These are phyloP conservation scores for Girardia tigrina DNA, from an alignment of 2,888 invertebrate species.

Conservation along the genomic window DNA sequence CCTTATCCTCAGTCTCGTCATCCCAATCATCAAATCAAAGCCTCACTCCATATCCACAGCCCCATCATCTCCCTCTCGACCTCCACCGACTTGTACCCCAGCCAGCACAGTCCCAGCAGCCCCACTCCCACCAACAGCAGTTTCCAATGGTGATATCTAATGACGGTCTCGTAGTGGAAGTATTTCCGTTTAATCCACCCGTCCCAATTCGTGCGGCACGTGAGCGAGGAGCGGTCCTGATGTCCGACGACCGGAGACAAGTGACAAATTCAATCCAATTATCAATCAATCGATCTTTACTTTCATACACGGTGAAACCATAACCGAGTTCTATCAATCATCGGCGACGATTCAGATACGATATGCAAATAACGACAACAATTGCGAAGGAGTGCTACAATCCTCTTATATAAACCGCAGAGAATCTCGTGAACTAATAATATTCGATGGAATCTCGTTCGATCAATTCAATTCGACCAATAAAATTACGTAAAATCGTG, in stretches of 20 bases:
- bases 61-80: not conserved
- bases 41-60: not conserved
- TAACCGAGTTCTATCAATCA: not conserved
- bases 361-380: not conserved
- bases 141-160: not conserved
- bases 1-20: no score
- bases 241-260: not conserved
- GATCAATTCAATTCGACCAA: not conserved
- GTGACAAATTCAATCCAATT: not conserved
- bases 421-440: not conserved
- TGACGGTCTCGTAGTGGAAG: not conserved
- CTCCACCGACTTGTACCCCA: not conserved
- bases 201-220: not conserved
- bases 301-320: not conserved
- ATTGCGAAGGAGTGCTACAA: not conserved
- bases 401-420: not conserved
- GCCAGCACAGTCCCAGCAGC: not conserved
- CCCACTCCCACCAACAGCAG: not conserved
- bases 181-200: not conserved
- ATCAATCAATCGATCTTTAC: not conserved
- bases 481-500: constrained; percentile 17
- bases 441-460: not conserved
- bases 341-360: not conserved
- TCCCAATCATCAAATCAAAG: no score
- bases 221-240: not conserved